Base-by-base conservation (phyloP, 2,888 invertebrate genomes). In the Mesoligia furuncula region DNA sequence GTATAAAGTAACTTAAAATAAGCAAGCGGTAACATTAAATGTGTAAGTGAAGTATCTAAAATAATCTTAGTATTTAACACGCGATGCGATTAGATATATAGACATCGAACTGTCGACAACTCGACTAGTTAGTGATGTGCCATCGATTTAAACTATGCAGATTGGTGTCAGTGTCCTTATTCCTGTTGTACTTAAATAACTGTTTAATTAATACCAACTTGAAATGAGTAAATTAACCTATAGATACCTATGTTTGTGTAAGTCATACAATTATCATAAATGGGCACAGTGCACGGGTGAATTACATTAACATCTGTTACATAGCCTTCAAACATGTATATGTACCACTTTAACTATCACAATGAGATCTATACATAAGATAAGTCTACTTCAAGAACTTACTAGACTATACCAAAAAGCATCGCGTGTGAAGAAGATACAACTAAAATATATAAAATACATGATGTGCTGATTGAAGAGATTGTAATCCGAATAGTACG, bases 401-500 rank as follows among this genome's bases (percentile, higher is more conserved):
- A 77, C 83, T 77, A 75, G 67, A 72, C 81, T 88, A 70, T 75
- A 68, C 71, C 87, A 90, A 86, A 88, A 79, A 75, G 87, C 87
- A 89, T 86, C 88, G 87, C 88, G 89, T 86, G 87, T 81, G 82
- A 83, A 85, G 78, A 85, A 83, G 69, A 76, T 87, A 77, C 45
- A 83, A 85, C 69, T 80, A 81, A 86, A 86, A 80, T 80, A 88
- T 89, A 91, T 90, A 86, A 94, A 95, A 95, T 95, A 96, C 95
- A 96, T 96, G 96, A 96, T 96, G 96, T 95, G 95, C 96, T 94
- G 95, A 93, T 93, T 84, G 89, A 85, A 89, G 91, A 91, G 91
- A 88, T 91, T 88, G 88, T 89, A 87, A 84, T 88, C 86, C 89
- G 89, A 90, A 87, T 76, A 88, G 87, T 88, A 87, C 87, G 88